Evolutionary conservation across 1,140 invertebrate species (phyloP), one percentile per base, ranked within the genome.

Genomic region (Macrobrachium nipponense): DNA sequence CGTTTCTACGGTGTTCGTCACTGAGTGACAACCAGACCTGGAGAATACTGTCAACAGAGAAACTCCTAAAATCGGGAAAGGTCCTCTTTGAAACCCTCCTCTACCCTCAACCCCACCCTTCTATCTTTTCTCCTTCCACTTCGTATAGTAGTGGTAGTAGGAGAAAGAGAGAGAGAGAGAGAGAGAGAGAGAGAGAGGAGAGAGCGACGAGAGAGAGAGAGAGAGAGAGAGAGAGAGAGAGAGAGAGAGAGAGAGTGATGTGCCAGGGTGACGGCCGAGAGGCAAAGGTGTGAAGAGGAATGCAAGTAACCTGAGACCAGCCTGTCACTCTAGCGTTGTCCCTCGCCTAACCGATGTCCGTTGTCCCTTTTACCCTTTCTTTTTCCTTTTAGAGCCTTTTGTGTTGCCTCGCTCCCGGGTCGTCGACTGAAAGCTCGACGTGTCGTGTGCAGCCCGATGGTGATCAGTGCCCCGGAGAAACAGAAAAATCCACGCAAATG

Each of bases 201-300:
- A 44, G 23, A n/a, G n/a, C n/a, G n/a, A n/a, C 68, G 43, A 44
- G 64, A 18, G 64, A 76, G 81, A 60, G 64, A 60, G 81, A 76
- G 81, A 76, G 81, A 36, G 23, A 18, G 27, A 64, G 81, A 44
- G 44, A 75, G 62, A 75, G 66, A 58, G 73, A 60, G 73, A 60
- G 27, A 75, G 23, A 43, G 68, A 43, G 73, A 75, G 27, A 18
- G 76, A 36, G 43, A 36, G 70, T 77, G 76, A 77, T 75, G 73
- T 14, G 75, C 61, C 62, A 43, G 73, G 82, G 51, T 51, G 51
- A 51, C 51, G 51, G 51, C 51, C 51, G 51, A 51, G 51, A 51
- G 68, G 64, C 84, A 86, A 77, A 86, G 77, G 84, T 86, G 84
- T 86, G 84, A 86, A 86, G 84, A 86, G 66, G 84, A 86, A 86